Conservation (phyloP, 2,797 vertebrate genomes). For the Phoeniculus purpureus region DNA sequence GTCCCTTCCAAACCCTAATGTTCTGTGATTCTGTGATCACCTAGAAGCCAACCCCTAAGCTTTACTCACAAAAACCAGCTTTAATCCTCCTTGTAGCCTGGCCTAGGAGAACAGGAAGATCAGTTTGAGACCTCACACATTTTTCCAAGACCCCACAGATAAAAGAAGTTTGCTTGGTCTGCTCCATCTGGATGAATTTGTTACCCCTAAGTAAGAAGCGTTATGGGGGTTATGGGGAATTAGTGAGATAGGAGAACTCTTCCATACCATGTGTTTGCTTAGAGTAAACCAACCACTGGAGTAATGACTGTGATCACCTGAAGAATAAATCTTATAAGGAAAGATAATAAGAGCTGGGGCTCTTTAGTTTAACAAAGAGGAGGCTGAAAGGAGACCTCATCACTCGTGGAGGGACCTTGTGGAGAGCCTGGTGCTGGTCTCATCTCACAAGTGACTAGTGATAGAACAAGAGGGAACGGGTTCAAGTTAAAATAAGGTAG, state of each 20-base stretch:
- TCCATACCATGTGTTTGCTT: not conserved
- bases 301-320: not conserved
- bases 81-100: not conserved
- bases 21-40: not conserved
- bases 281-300: not conserved
- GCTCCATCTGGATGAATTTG: not conserved
- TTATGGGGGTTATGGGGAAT: not conserved
- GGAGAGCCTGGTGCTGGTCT: too few species aligned
- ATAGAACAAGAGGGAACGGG: too few species aligned
- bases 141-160: constrained; percentile 44
- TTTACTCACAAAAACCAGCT: not conserved
- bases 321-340: too few species aligned
- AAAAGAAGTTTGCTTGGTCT: not conserved
- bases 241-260: not conserved
- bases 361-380: too few species aligned
- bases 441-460: too few species aligned
- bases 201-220: constrained; percentile 9
- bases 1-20: too few species aligned
- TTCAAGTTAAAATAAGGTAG: too few species aligned
- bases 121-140: constrained; percentile 12
- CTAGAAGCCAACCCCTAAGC: not conserved
- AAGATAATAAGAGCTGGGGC: too few species aligned
- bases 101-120: not conserved
- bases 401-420: too few species aligned
- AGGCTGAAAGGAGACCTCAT: too few species aligned